Conservation (phyloP, 2,797 vertebrate genomes). For the Pteronotus mesoamericanus region DNA sequence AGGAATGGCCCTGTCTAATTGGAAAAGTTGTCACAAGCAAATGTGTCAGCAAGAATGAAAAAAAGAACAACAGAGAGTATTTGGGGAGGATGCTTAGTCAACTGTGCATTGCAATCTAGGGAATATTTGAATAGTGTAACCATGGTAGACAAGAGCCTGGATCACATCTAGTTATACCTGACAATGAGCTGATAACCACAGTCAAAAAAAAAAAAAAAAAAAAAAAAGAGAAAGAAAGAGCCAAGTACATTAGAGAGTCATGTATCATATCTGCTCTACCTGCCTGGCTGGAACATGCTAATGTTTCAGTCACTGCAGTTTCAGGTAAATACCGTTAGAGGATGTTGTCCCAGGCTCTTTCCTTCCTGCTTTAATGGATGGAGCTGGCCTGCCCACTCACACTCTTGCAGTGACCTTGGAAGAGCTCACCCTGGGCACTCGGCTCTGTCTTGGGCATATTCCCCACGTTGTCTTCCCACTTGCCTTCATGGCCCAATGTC, state of each 20-base stretch:
- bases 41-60: not conserved
- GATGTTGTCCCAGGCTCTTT: not conserved
- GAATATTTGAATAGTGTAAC: not conserved
- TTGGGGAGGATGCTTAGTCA: not conserved
- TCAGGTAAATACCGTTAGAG: not conserved
- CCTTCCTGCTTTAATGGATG: not conserved
- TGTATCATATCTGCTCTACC: not conserved
- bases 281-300: not conserved
- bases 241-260: not conserved
- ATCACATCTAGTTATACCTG: not conserved
- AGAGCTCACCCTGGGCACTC: fast-evolving
- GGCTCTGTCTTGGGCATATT: not conserved
- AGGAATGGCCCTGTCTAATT: not conserved
- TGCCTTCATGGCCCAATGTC: not conserved
- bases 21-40: not conserved
- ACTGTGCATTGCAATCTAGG: not conserved
- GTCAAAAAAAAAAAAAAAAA: not conserved
- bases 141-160: not conserved
- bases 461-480: too few relatives aligned
- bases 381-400: not conserved
- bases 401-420: not conserved
- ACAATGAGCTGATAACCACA: not conserved
- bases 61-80: not conserved
- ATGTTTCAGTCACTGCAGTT: not conserved
- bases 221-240: not conserved